phyloP scores from a whole-genome alignment of 2,888 invertebrate genomes.

The Bellardia bayeri region DNA sequence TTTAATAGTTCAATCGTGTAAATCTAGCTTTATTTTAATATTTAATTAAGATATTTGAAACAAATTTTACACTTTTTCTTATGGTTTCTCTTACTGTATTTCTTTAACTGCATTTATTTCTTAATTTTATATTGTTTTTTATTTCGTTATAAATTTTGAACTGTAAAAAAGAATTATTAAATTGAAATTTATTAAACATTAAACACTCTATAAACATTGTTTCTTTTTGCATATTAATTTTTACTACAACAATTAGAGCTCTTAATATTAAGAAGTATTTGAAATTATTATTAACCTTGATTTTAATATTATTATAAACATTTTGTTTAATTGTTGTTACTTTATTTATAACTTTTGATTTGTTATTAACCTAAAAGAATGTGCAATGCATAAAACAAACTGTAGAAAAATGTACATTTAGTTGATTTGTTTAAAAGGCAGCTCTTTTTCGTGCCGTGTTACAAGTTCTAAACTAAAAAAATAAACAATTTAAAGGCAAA shows the following conservation, averaged over 20 bases:
- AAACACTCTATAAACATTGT: constrained; percentile 6
- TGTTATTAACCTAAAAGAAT: constrained; percentile 39
- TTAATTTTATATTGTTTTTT: neutral
- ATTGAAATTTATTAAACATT: constrained; percentile 49
- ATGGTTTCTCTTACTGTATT: neutral
- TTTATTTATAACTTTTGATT: neutral
- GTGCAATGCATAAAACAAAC: neutral
- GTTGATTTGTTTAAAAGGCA: neutral
- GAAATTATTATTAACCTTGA: constrained; percentile 57
- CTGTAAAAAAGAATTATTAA: constrained; percentile 12
- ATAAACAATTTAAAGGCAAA: neutral
- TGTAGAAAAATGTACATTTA: neutral
- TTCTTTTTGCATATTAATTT: neutral
- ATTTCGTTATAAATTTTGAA: neutral
- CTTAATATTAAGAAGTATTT: constrained; percentile 37
- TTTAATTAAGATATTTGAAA: too few relatives aligned
- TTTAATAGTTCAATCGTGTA: too few relatives aligned
- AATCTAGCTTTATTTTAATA: too few relatives aligned
- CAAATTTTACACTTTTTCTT: neutral
- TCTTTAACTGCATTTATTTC: neutral
- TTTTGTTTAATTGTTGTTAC: constrained; percentile 6
- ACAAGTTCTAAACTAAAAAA: constrained; percentile 50
- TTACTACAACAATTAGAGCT: neutral
- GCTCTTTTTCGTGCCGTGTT: neutral
- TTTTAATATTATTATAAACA: constrained; percentile 42